Evolutionary conservation across 2,797 vertebrate genomes (phyloP), one percentile per base, ranked within the genome.

Genomic region (Aeoliscus strigatus): DNA sequence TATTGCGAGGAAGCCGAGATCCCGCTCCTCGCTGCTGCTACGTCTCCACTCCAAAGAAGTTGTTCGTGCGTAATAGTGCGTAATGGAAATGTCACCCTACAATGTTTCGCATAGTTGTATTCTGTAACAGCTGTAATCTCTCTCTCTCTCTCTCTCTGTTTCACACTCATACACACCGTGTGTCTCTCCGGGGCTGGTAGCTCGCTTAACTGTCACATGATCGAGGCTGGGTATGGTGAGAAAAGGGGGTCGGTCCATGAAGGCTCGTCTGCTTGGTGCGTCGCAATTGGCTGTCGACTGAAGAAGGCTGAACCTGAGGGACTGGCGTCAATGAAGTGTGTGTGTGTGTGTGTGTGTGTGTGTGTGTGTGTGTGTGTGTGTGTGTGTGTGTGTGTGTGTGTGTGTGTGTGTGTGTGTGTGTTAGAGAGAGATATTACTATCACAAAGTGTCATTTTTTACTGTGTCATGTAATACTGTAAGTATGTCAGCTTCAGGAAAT

Each of bases 201-300:
- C 79, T 86, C 77, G 77, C 69, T 72, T 44, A 69, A 53, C 67
- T 27, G 47, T 88, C 87, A 88, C 88, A 70, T 84, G 87, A 88
- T 81, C 67, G 46, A 35, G 66, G 55, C 51, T 58, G 68, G 43
- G 46, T 42, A 56, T 42, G 58, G 65, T 53, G 76, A 66, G 73
- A 59, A 29, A 50, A 58, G 73, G 73, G 81, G 79, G 83, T 82
- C 77, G 88, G 88, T 81, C 87, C 73, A 80, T 86, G 92, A 92
- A 90, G 93, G 93, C 93, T 96, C 91, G 93, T 81, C 92, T 84
- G 70, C 60, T 82, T 62, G 49, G 58, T 60, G 73, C 33, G n/a
- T 38, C 35, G 47, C 60, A 47, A 93, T 93, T 93, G 93, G 93
- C 55, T 77, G 12, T n/a, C 17, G 2, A n/a, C 11, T 16, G 54